Percentiles rank a stretch among this genome's conserved stretches.
These are phyloP conservation scores for Ophion ellenae DNA, from an alignment of 2,888 invertebrate species.

Conservation along the genomic window DNA sequence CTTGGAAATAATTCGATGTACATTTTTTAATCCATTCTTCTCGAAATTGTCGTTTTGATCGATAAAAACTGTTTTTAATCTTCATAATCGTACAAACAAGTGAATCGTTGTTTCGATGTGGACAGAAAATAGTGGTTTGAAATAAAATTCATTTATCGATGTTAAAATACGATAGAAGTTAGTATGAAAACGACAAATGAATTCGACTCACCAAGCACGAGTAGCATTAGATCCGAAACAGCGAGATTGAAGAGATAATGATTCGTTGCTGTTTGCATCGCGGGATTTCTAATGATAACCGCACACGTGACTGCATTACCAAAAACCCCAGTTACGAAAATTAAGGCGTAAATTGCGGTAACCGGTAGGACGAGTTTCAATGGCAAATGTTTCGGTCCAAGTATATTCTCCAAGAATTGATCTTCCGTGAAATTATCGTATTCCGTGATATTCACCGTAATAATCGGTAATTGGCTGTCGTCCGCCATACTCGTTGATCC, in stretches of 20 bases:
- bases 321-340: constrained; percentile 92
- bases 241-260: constrained; percentile 95
- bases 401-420: constrained; percentile 86
- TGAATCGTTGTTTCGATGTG: not conserved
- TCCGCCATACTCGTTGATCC: constrained; percentile 47
- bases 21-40: not conserved
- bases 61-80: too few species aligned
- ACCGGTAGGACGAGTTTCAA: constrained; percentile 84
- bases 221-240: constrained; percentile 92
- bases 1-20: not conserved
- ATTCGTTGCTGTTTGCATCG: constrained; percentile 95
- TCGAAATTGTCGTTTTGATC: too few species aligned
- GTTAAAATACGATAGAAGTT: not conserved
- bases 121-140: not conserved
- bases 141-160: not conserved
- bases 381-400: constrained; percentile 88
- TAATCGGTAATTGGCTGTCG: constrained; percentile 22
- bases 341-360: constrained; percentile 89
- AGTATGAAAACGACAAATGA: not conserved
- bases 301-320: constrained; percentile 94
- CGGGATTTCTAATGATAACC: constrained; percentile 91
- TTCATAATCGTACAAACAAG: not conserved
- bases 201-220: constrained; percentile 89
- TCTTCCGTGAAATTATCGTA: constrained; percentile 86
- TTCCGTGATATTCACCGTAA: constrained; percentile 78